A percentile compares a stretch with the other conserved stretches of the same genome.
phyloP scores from a whole-genome alignment of 2,113 vertebrate species.

The Dascyllus trimaculatus region DNA sequence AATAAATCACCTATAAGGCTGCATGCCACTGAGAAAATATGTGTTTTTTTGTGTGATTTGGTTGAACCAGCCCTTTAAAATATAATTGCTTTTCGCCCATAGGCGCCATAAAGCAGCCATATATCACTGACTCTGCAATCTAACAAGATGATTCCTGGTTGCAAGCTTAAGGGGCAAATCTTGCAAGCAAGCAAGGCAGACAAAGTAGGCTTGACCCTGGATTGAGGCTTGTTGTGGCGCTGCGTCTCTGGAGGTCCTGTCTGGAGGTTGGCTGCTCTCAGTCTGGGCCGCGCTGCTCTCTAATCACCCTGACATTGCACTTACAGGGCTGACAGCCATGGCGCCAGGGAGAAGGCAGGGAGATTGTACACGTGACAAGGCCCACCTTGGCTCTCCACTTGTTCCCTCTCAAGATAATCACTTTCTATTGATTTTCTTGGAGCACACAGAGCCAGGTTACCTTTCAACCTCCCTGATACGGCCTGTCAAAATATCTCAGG shows the following conservation, averaged over 20 bases:
- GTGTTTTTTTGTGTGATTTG: constrained; percentile 46
- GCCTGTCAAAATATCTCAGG: constrained; percentile 55
- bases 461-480: constrained; percentile 52
- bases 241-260: constrained; percentile 69
- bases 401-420: constrained; percentile 77
- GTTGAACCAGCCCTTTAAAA: constrained; percentile 29
- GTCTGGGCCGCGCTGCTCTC: constrained; percentile 74
- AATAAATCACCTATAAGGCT: constrained; percentile 39
- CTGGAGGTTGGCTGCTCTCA: constrained; percentile 66
- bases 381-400: constrained; percentile 76
- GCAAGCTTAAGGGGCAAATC: constrained; percentile 61
- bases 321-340: constrained; percentile 81
- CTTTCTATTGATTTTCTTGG: constrained; percentile 76
- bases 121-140: constrained; percentile 40
- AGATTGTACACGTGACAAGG: constrained; percentile 69
- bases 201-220: constrained; percentile 70
- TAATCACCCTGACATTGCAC: constrained; percentile 79
- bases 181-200: constrained; percentile 61
- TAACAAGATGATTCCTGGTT: constrained; percentile 46
- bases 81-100: constrained; percentile 42
- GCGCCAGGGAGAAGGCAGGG: constrained; percentile 57
- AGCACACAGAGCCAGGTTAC: constrained; percentile 56
- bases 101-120: constrained; percentile 44
- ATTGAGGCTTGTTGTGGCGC: constrained; percentile 62
- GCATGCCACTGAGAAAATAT: constrained; percentile 35